A percentile compares a stretch with the other conserved stretches of the same genome.
Evolutionary conservation across 1,140 invertebrate genomes (phyloP).

Genomic region (Pachypeltis micranthus): DNA sequence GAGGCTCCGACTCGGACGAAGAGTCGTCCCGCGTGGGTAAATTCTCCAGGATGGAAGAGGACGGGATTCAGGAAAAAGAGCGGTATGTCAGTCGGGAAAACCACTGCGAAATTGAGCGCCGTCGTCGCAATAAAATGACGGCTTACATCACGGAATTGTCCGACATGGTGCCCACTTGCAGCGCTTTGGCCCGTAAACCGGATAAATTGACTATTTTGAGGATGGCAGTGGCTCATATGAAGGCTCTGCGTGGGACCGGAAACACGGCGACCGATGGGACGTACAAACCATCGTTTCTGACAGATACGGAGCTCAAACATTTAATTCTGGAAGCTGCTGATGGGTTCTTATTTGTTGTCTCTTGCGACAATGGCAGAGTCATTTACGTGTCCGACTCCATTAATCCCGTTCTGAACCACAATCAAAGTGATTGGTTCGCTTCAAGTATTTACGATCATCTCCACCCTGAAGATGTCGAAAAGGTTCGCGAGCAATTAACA

Average conservation of each 20-base stretch:
- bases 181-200: conserved; percentile 90
- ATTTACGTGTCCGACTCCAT: conserved; percentile 99
- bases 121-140: conserved; percentile 99
- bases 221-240: conserved; percentile 99
- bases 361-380: conserved; percentile 91
- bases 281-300: conserved; percentile 97
- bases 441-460: conserved; percentile 89
- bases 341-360: conserved; percentile 97
- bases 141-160: conserved; percentile 99
- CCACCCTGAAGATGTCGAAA: conserved; percentile 96
- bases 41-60: conserved; percentile 80
- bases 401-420: conserved; percentile 91
- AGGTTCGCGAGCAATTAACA: conserved; percentile 93
- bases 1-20: conserved; percentile 61
- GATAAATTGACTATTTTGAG: conserved; percentile 98
- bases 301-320: conserved; percentile 98
- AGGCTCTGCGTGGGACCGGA: conserved; percentile 85
- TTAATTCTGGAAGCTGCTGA: conserved; percentile 97
- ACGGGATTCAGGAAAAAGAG: conserved; percentile 88
- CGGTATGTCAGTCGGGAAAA: conserved; percentile 95
- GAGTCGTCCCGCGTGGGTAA: conserved; percentile 68
- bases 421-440: conserved; percentile 94
- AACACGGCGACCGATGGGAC: conserved; percentile 87
- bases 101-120: conserved; percentile 98
- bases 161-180: conserved; percentile 99